Conservation (phyloP, 2,113 vertebrate species). For the cat (Felis catus) region F.catus_Fca126_mat1.0 CM031423.1:36983501-36984000, state of each 20-base stretch:
- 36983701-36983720: constrained; percentile 46
- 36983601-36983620: constrained; percentile 58
- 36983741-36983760: neutral
- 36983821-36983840: neutral
- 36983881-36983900: neutral
- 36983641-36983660: constrained; percentile 51
- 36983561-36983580: constrained; percentile 7
- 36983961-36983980: neutral
- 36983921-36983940: neutral
- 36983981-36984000: neutral
- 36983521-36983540: constrained; percentile 44
- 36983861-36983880: neutral
- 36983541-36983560: constrained; percentile 56
- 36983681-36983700: constrained; percentile 46
- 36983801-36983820: neutral
- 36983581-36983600: neutral
- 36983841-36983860: no score
- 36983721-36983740: constrained; percentile 64
- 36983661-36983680: constrained; percentile 51
- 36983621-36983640: constrained; percentile 45
- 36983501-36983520: constrained; percentile 58
- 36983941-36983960: neutral
- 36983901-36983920: neutral
- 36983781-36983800: neutral
- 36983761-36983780: neutral